Conservation (phyloP, 2,113 vertebrate genomes). For the Planiliza haematocheilus region DNA sequence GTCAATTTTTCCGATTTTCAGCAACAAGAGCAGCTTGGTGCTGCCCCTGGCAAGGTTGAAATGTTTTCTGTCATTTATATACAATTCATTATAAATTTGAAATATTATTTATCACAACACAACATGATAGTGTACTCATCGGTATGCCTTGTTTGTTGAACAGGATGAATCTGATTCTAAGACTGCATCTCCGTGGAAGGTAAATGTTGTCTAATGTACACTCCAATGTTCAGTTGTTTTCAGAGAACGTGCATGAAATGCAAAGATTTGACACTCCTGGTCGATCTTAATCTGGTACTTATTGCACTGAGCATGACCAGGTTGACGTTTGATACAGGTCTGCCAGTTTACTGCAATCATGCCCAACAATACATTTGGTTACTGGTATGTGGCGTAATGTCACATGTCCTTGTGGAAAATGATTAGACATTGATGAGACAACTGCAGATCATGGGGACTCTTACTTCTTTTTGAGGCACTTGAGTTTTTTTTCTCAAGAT, state of each 20-base stretch:
- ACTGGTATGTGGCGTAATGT: neutral
- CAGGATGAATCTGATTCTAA: constrained; percentile 95
- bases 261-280: constrained; percentile 9
- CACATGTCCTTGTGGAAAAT: constrained; percentile 8
- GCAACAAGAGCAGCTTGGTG: constrained; percentile 86
- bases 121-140: neutral
- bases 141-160: neutral
- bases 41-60: constrained; percentile 86
- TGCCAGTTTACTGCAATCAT: constrained; percentile 28
- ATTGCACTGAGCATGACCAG: constrained; percentile 34
- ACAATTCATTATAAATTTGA: neutral
- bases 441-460: too few species aligned
- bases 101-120: neutral
- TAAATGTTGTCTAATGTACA: constrained; percentile 65
- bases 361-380: neutral
- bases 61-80: neutral
- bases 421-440: constrained; percentile 37
- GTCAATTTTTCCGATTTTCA: constrained; percentile 9
- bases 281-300: constrained; percentile 33
- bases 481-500: constrained; percentile 18
- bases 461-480: neutral
- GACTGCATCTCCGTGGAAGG: constrained; percentile 97
- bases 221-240: constrained; percentile 7
- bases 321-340: constrained; percentile 25
- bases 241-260: constrained; percentile 15